These are phyloP conservation scores for Caenorhabditis imperialis DNA, from an alignment of 2,888 invertebrate species.

Conservation along the genomic window DNA sequence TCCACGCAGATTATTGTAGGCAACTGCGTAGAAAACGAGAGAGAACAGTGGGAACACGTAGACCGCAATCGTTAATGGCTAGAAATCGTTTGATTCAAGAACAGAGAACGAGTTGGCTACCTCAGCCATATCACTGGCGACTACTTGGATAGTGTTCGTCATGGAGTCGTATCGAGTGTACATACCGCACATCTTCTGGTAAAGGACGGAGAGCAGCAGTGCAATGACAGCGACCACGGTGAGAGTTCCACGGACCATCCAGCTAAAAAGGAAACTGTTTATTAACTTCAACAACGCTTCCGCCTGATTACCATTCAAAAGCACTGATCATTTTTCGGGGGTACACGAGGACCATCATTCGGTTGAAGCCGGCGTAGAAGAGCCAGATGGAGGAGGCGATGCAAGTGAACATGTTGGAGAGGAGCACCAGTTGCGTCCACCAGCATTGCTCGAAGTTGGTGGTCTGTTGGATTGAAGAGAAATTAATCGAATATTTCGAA, in stretches of 20 bases:
- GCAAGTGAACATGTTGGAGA: constrained; percentile 47
- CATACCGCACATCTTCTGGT: constrained; percentile 40
- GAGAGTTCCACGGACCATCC: constrained; percentile 38
- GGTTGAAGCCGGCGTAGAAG: constrained; percentile 47
- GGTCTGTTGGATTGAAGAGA: constrained; percentile 20
- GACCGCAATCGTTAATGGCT: constrained; percentile 28
- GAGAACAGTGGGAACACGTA: constrained; percentile 39
- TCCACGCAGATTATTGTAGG: constrained; percentile 36
- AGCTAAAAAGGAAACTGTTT: background rate
- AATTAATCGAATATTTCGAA: background rate
- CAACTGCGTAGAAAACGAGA: constrained; percentile 37
- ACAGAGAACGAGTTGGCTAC: too few relatives aligned
- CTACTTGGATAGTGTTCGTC: constrained; percentile 28
- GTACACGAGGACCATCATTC: constrained; percentile 46
- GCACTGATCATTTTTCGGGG: constrained; percentile 16
- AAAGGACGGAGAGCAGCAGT: constrained; percentile 19
- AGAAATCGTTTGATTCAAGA: too few relatives aligned
- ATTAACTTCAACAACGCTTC: background rate
- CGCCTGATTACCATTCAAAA: constrained; percentile 12
- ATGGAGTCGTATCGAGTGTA: constrained; percentile 30
- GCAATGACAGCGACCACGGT: constrained; percentile 14
- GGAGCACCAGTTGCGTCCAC: constrained; percentile 26
- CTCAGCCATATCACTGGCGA: constrained; percentile 33
- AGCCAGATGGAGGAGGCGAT: constrained; percentile 47
- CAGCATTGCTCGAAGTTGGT: constrained; percentile 29